Percentiles rank a stretch among this genome's conserved stretches.
Conservation (phyloP, 2,888 invertebrate species). For the Teleiodes luculella region DNA sequence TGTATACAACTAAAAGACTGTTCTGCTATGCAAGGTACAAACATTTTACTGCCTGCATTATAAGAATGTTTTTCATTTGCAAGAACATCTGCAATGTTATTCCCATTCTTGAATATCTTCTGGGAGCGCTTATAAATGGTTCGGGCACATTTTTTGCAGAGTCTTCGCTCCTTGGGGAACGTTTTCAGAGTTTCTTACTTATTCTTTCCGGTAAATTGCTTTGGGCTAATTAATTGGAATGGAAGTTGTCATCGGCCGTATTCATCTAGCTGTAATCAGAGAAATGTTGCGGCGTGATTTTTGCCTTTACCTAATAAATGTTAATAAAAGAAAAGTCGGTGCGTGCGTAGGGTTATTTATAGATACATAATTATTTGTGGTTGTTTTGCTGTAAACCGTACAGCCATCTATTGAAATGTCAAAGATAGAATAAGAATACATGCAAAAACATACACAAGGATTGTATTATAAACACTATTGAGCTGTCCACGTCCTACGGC, state of each 20-base stretch:
- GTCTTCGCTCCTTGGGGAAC: slow-evolving; percentile 1
- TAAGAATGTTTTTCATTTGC: slow-evolving; percentile 1
- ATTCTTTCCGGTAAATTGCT: neutral
- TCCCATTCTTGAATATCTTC: neutral
- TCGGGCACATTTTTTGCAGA: slow-evolving; percentile 12
- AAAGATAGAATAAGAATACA: too few relatives aligned
- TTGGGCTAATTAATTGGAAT: slow-evolving; percentile 13
- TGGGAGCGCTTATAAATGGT: slow-evolving; percentile 4
- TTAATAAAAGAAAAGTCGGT: too few relatives aligned
- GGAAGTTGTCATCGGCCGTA: slow-evolving; percentile 10
- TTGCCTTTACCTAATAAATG: too few relatives aligned
- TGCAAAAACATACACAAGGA: too few relatives aligned
- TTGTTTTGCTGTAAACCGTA: too few relatives aligned
- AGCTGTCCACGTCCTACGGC: too few relatives aligned
- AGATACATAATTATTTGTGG: too few relatives aligned
- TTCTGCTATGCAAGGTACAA: neutral
- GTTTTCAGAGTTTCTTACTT: slow-evolving; percentile 4
- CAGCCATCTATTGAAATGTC: too few relatives aligned
- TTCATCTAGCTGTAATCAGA: slow-evolving; percentile 9
- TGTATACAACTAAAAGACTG: too few relatives aligned
- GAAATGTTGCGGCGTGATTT: neutral
- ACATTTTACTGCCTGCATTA: neutral
- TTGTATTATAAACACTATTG: too few relatives aligned
- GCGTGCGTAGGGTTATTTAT: too few relatives aligned
- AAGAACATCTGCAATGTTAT: slow-evolving; percentile 4